These are phyloP conservation scores for Encarsia formosa DNA, from an alignment of 2,888 invertebrate genomes.

Conservation along the genomic window DNA sequence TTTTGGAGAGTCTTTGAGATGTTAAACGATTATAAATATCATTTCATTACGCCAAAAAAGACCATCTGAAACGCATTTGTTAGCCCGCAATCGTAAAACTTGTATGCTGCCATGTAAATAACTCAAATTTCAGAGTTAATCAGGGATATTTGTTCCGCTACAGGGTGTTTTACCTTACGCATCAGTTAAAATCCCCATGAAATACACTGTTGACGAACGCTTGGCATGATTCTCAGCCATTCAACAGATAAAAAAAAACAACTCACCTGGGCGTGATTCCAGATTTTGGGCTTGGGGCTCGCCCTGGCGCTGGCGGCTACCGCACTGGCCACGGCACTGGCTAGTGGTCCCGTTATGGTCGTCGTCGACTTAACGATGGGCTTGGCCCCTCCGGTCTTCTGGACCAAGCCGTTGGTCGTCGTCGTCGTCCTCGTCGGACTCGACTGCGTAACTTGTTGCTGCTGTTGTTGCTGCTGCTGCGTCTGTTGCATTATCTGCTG, in stretches of 20 bases:
- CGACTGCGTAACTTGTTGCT: conserved; percentile 30
- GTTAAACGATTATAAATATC: too few relatives aligned
- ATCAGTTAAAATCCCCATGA: too few relatives aligned
- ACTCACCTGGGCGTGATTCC: conserved; percentile 57
- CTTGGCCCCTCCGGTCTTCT: conserved; percentile 43
- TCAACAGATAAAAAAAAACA: background rate
- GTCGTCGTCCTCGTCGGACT: conserved; percentile 24
- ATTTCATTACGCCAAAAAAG: too few relatives aligned
- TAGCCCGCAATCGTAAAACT: too few relatives aligned
- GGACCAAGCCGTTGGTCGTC: conserved; percentile 43
- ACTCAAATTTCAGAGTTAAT: too few relatives aligned
- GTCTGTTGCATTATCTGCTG: conserved; percentile 76
- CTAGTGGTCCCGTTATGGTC: conserved; percentile 38
- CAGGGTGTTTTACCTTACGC: too few relatives aligned
- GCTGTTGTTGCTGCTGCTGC: conserved; percentile 56
- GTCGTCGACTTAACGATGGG: conserved; percentile 45
- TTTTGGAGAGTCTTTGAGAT: too few relatives aligned
- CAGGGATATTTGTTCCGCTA: too few relatives aligned
- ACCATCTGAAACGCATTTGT: too few relatives aligned
- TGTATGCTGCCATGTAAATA: too few relatives aligned
- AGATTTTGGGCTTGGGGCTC: conserved; percentile 55
- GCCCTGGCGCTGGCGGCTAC: conserved; percentile 40
- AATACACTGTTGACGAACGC: too few relatives aligned
- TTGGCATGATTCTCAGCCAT: too few relatives aligned
- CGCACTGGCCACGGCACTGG: conserved; percentile 37